Evolutionary conservation across 1,140 invertebrate species (phyloP).

Genomic region (Marisa cornuarietis): DNA sequence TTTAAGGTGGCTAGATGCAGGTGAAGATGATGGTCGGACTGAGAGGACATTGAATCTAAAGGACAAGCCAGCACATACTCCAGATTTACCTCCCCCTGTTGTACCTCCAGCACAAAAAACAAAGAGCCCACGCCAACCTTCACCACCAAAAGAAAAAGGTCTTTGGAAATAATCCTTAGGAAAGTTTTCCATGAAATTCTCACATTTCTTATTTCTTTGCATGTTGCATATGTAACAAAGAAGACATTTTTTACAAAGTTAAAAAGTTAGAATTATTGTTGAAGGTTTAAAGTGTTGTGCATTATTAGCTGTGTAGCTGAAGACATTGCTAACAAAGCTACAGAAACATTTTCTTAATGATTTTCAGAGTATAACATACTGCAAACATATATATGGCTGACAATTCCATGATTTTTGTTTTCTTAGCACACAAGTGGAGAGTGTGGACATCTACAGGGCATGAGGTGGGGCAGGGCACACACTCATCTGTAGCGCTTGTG

Average conservation of each 20-base stretch:
- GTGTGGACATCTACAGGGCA: constrained; percentile 39
- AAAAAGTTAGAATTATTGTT: no score
- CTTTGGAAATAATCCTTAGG: no score
- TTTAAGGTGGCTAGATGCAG: constrained; percentile 54
- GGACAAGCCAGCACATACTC: constrained; percentile 24
- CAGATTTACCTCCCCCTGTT: constrained; percentile 17
- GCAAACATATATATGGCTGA: no score
- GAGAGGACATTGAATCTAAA: constrained; percentile 37
- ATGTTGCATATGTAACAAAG: no score
- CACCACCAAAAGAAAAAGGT: constrained; percentile 7
- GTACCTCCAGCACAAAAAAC: background rate
- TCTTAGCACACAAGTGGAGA: constrained; percentile 46
- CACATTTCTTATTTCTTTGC: no score
- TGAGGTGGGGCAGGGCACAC: constrained; percentile 34
- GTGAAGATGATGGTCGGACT: constrained; percentile 50
- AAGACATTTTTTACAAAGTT: no score
- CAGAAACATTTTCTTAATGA: no score
- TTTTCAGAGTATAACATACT: no score
- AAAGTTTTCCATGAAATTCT: no score
- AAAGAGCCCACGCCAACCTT: background rate
- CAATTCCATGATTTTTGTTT: background rate
- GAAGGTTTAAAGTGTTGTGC: no score
- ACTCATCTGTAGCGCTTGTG: constrained; percentile 41
- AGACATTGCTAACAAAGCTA: no score
- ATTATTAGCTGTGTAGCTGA: no score